Evolutionary conservation across 1,140 invertebrate genomes (phyloP), one percentile per base, ranked within the genome.

Genomic region (Heliconius congener): DNA sequence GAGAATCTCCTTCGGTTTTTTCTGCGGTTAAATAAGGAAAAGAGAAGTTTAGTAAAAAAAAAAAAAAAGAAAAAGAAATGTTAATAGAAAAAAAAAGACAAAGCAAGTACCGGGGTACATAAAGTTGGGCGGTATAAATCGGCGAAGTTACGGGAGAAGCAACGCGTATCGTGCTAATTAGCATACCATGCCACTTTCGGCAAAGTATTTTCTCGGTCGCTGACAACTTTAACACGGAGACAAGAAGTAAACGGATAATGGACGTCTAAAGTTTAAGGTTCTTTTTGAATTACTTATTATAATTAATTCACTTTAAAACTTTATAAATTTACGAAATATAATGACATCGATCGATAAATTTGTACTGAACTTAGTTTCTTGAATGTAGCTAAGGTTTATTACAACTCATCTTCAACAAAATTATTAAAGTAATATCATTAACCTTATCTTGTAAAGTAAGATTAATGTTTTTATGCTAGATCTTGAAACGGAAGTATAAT

Each of bases 41-140:
- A 23, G 19, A 60, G n/a, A 60, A 23, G 9, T 23, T 60, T 27
- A 60, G 50, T 19, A 27, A 60, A 60, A 57, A 19, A 23, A 60
- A 23, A 60, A 60, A 23, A 52, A 23, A 60, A 27, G 23, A 19
- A 23, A 60, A 60, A 23, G 19, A 74, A 78, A 78, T 73, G 73
- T 46, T 46, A 60, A 78, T 27, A 73, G 27, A 52, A 39, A 34
- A 74, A 78, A 57, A 74, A 57, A 72, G 72, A 78, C 77, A 78
- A 78, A 78, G 77, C 72, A 70, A 78, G 71, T 78, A 71, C 30
- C 55, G n/a, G 46, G 55, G 23, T 23, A 23, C 77, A 71, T 76
- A 76, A 78, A 78, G 77, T 78, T 78, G 55, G 71, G 37, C 77
- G 77, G 71, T 71, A 52, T 78, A 78, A 78, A 78, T 78, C 71